Evolutionary conservation across 2,888 invertebrate species (phyloP).

Genomic region (Hyposoter didymator): DNA sequence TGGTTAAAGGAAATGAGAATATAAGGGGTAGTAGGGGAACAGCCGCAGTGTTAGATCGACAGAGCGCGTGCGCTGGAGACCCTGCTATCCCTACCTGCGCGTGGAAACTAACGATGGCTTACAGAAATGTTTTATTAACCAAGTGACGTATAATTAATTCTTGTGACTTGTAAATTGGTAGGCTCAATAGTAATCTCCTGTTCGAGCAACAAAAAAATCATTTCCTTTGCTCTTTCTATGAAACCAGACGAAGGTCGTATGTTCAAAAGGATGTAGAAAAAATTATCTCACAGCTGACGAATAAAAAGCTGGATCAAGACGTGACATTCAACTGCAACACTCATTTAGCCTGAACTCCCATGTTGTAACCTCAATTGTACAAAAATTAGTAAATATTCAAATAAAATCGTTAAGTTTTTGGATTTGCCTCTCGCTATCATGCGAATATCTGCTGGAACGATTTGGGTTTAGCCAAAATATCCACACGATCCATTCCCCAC

Average conservation of each 20-base stretch:
- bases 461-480: conserved; percentile 4
- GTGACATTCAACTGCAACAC: not conserved
- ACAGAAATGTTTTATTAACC: conserved; percentile 1
- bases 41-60: conserved; percentile 62
- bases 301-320: not conserved
- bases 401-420: no score
- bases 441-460: not conserved
- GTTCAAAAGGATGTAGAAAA: not conserved
- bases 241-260: not conserved
- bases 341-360: not conserved
- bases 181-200: not conserved
- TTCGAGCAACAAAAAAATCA: not conserved
- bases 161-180: not conserved
- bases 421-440: not conserved
- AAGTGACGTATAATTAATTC: not conserved
- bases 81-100: not conserved
- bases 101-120: not conserved
- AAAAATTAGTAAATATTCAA: not conserved
- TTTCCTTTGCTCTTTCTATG: not conserved
- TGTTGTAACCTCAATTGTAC: not conserved
- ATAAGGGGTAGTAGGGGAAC: conserved; percentile 57
- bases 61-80: conserved; percentile 50
- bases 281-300: not conserved
- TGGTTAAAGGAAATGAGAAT: conserved; percentile 62
- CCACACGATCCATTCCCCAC: conserved; percentile 2